phyloP scores from a whole-genome alignment of 2,888 invertebrate species.

The Ommatoiulus sabulosus region DNA sequence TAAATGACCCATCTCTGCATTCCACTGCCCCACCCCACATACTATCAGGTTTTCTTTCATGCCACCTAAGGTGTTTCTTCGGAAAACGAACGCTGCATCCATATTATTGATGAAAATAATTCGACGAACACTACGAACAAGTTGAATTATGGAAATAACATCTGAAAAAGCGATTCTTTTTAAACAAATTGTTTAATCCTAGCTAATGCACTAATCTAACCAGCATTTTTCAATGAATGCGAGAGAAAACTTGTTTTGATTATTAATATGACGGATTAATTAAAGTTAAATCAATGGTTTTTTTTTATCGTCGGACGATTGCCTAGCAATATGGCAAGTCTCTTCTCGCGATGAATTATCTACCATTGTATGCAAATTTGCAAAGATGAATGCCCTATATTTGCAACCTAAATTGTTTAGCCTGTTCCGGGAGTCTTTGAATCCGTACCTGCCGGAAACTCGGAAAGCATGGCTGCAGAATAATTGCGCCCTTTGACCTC shows the following conservation, averaged over 20 bases:
- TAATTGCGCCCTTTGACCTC: not conserved
- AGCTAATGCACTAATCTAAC: too few relatives aligned
- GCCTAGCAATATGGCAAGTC: not conserved
- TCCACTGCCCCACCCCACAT: not conserved
- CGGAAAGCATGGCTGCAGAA: not conserved
- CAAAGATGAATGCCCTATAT: not conserved
- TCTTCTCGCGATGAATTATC: not conserved
- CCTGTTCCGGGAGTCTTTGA: not conserved
- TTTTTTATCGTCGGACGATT: not conserved
- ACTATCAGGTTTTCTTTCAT: not conserved
- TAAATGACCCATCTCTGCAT: conserved; percentile 2
- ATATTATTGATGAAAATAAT: not conserved
- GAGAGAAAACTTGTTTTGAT: too few relatives aligned
- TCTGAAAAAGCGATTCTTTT: too few relatives aligned
- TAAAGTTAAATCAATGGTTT: too few relatives aligned
- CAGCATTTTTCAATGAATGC: too few relatives aligned
- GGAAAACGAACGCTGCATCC: not conserved
- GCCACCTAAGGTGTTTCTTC: conserved; percentile 2
- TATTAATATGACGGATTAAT: too few relatives aligned
- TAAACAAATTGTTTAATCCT: too few relatives aligned
- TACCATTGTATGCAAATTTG: not conserved
- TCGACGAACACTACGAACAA: too few relatives aligned
- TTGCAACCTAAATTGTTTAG: not conserved
- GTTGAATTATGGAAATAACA: too few relatives aligned
- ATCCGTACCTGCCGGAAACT: too few relatives aligned